A percentile compares a stretch with the other conserved stretches of the same genome.
These are phyloP conservation scores for Pygmarrhopalites habei DNA, from an alignment of 1,140 invertebrate species.

Conservation along the genomic window DNA sequence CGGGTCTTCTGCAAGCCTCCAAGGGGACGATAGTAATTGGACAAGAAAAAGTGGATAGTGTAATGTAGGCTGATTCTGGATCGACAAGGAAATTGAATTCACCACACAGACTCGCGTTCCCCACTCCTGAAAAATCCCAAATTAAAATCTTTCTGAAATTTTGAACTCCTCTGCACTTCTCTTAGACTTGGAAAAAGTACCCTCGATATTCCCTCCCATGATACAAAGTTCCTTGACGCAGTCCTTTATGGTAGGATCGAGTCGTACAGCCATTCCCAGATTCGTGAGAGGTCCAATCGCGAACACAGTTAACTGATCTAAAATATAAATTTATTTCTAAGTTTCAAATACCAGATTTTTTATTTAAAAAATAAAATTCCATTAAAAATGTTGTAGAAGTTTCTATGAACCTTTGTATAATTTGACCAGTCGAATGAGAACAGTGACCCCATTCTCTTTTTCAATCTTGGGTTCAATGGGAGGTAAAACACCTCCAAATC, in stretches of 20 bases:
- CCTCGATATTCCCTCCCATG: slow-evolving; percentile 69
- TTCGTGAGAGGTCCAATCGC: slow-evolving; percentile 69
- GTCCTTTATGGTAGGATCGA: slow-evolving; percentile 55
- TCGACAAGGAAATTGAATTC: slow-evolving; percentile 75
- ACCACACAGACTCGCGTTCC: slow-evolving; percentile 58
- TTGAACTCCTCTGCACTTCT: not conserved
- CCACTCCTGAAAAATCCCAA: slow-evolving; percentile 49
- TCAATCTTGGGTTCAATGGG: slow-evolving; percentile 29
- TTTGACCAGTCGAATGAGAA: slow-evolving; percentile 39
- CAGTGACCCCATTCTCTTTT: slow-evolving; percentile 36
- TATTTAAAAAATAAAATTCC: not conserved
- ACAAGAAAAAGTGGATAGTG: slow-evolving; percentile 51
- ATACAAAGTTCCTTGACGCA: slow-evolving; percentile 58
- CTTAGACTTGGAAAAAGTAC: slow-evolving; percentile 42
- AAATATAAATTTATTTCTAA: not conserved
- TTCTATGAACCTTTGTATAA: slow-evolving; percentile 33
- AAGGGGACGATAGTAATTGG: slow-evolving; percentile 58
- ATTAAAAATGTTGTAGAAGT: too few relatives aligned
- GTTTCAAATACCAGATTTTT: not conserved
- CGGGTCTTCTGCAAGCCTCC: slow-evolving; percentile 51
- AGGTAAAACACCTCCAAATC: slow-evolving; percentile 42
- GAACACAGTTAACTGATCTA: slow-evolving; percentile 51
- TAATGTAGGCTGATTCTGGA: slow-evolving; percentile 67
- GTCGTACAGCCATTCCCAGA: slow-evolving; percentile 60
- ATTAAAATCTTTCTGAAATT: slow-evolving; percentile 14